Conservation (phyloP, 2,797 vertebrate species). For the Melanotaenia boesemani region DNA sequence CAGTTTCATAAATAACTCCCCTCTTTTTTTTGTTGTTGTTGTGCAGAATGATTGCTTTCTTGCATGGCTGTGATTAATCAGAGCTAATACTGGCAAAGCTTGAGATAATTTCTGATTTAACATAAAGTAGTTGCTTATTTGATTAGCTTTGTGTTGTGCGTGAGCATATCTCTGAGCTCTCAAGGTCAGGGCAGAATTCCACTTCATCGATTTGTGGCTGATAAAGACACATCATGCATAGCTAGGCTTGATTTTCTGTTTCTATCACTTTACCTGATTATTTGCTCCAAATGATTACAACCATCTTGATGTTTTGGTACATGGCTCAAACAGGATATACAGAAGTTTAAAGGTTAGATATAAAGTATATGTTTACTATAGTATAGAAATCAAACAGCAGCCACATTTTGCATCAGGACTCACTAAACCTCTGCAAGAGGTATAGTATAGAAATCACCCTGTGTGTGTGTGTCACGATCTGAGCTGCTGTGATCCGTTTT, state of each 20-base stretch:
- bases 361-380: not conserved
- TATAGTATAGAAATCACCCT: not conserved
- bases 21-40: conserved; percentile 15
- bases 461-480: not conserved
- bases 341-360: not conserved
- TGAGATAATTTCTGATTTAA: conserved; percentile 64
- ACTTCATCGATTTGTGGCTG: conserved; percentile 52
- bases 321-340: not conserved
- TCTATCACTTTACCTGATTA: not conserved
- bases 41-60: conserved; percentile 43
- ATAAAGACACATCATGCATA: conserved; percentile 46
- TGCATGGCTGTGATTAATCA: conserved; percentile 67
- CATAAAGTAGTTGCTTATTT: conserved; percentile 68
- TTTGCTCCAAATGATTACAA: not conserved
- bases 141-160: conserved; percentile 27
- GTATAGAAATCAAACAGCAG: too few relatives aligned
- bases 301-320: conserved; percentile 3
- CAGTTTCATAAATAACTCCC: conserved; percentile 52
- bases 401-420: too few relatives aligned
- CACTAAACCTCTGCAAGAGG: too few relatives aligned
- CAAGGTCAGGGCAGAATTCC: conserved; percentile 69
- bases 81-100: conserved; percentile 55
- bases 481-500: not conserved
- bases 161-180: conserved; percentile 51
- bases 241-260: conserved; percentile 21